phyloP scores from a whole-genome alignment of 2,888 invertebrate genomes.

The Melitaea athalia region DNA sequence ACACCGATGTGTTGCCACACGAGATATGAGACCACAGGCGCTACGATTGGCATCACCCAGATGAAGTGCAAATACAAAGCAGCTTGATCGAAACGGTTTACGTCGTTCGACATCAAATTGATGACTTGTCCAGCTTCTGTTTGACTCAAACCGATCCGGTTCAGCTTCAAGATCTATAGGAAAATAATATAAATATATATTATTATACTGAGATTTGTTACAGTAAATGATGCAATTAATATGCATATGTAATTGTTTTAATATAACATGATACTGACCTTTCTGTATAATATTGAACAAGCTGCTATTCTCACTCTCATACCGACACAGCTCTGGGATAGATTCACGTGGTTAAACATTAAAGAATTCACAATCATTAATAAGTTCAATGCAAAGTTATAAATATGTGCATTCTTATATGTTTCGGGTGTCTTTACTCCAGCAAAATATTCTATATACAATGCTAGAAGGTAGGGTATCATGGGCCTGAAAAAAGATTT shows the following conservation, averaged over 20 bases:
- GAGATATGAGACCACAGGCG: conserved; percentile 79
- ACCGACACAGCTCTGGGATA: conserved; percentile 85
- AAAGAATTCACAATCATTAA: conserved; percentile 82
- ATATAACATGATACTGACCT: conserved; percentile 76
- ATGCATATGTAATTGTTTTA: background rate
- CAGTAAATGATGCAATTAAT: background rate
- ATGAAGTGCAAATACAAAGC: conserved; percentile 87
- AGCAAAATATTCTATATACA: conserved; percentile 85
- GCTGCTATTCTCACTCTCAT: conserved; percentile 90
- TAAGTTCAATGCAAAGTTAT: conserved; percentile 84
- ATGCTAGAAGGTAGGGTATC: conserved; percentile 83
- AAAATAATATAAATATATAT: background rate
- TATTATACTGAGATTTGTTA: background rate
- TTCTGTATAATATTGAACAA: conserved; percentile 91
- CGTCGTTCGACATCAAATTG: conserved; percentile 93
- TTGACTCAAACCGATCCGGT: conserved; percentile 82
- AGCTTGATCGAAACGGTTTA: conserved; percentile 89
- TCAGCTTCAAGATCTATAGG: conserved; percentile 70
- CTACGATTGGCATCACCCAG: conserved; percentile 91
- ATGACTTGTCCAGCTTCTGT: conserved; percentile 90
- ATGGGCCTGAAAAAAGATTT: conserved; percentile 78
- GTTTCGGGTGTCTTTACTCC: conserved; percentile 72
- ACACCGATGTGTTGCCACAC: conserved; percentile 72
- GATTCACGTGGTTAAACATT: conserved; percentile 84
- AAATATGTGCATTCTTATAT: conserved; percentile 84